Evolutionary conservation across 2,113 vertebrate species (phyloP).

Genomic region (Chaetodon auriga): DNA sequence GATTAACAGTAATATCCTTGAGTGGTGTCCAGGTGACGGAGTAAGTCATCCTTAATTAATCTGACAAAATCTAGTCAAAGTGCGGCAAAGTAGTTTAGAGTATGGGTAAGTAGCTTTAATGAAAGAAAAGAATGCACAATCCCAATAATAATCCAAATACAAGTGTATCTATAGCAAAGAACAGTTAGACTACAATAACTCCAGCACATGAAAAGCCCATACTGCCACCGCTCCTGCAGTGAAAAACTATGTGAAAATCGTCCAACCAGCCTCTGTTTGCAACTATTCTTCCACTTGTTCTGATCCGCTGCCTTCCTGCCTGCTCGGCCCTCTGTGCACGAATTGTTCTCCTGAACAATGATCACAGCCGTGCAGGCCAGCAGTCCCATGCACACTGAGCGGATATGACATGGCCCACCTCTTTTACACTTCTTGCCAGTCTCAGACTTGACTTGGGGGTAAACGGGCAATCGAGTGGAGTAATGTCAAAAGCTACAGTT

Average conservation of each 20-base stretch:
- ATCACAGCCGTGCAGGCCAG: slow-evolving; percentile 52
- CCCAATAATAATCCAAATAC: not conserved
- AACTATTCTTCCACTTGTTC: not conserved
- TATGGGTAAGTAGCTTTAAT: not conserved
- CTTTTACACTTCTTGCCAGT: slow-evolving; percentile 71
- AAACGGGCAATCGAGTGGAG: slow-evolving; percentile 76
- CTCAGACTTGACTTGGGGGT: slow-evolving; percentile 78
- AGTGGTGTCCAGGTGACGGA: not conserved
- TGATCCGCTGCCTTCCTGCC: slow-evolving; percentile 52
- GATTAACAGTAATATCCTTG: slow-evolving; percentile 10
- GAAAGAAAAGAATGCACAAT: not conserved
- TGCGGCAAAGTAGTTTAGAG: slow-evolving; percentile 6
- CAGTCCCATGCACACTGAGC: slow-evolving; percentile 63
- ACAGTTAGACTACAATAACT: too few relatives aligned
- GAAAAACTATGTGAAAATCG: not conserved
- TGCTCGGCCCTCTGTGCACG: slow-evolving; percentile 17
- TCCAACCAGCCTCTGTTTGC: slow-evolving; percentile 20
- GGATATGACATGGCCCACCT: slow-evolving; percentile 73
- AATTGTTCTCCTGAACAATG: slow-evolving; percentile 69
- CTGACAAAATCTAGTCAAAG: slow-evolving; percentile 8
- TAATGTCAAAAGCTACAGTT: slow-evolving; percentile 78
- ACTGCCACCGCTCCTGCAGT: too few relatives aligned
- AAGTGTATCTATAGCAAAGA: too few relatives aligned
- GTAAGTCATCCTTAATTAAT: not conserved
- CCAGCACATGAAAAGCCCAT: too few relatives aligned